Conservation (phyloP, 1,140 invertebrate genomes). For the Bombus balteatus region DNA sequence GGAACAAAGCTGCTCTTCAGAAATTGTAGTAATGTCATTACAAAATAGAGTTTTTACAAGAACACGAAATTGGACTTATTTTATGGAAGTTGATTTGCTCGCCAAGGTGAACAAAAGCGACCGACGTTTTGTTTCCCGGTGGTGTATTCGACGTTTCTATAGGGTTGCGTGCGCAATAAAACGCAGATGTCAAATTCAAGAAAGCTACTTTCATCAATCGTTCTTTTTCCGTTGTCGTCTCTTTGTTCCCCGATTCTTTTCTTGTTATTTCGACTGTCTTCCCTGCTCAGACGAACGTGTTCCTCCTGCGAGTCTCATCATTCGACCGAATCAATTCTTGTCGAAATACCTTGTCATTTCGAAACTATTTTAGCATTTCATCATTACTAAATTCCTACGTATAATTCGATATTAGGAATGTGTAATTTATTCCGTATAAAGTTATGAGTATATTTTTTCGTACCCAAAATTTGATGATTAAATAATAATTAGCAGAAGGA, state of each 20-base stretch:
- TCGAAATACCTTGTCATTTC: slow-evolving; percentile 1
- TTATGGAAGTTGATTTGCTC: slow-evolving; percentile 36
- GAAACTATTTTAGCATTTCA: neutral
- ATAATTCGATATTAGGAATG: no score
- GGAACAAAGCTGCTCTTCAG: neutral
- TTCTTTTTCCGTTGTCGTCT: slow-evolving; percentile 39
- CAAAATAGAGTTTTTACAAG: slow-evolving; percentile 15
- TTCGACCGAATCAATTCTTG: slow-evolving; percentile 34
- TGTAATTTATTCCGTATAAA: no score
- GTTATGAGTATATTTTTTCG: no score
- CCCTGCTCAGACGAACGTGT: neutral
- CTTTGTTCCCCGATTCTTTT: slow-evolving; percentile 16
- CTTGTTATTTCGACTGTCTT: slow-evolving; percentile 26
- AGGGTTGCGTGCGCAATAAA: slow-evolving; percentile 39
- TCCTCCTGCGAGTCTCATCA: slow-evolving; percentile 23
- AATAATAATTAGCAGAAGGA: no score
- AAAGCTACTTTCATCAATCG: slow-evolving; percentile 38
- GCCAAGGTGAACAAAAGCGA: slow-evolving; percentile 7
- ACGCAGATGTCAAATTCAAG: slow-evolving; percentile 51
- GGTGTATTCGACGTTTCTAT: slow-evolving; percentile 15
- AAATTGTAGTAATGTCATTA: slow-evolving; percentile 16
- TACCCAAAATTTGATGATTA: no score
- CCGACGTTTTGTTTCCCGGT: neutral
- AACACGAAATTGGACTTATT: slow-evolving; percentile 27
- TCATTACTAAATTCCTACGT: no score